Evolutionary conservation across 2,113 vertebrate genomes (phyloP).

Genomic region (Spea bombifrons): DNA sequence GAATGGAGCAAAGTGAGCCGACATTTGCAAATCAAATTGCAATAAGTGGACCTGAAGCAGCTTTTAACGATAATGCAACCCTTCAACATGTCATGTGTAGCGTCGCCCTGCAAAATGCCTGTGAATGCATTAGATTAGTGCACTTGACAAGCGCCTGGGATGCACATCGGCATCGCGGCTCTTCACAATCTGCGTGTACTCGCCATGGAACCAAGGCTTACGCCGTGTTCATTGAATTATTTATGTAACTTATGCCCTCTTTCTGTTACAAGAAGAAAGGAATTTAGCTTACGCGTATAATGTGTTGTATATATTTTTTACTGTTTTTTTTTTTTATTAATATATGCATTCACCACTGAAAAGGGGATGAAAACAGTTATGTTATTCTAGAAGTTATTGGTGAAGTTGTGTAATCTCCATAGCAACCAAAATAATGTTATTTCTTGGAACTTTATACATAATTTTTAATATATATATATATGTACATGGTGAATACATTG

Average conservation of each 20-base stretch:
- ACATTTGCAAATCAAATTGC: slow-evolving; percentile 22
- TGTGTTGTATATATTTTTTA: no score
- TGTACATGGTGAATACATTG: no score
- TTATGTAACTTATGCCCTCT: neutral
- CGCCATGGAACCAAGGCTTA: neutral
- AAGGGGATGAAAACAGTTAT: no score
- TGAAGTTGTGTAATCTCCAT: no score
- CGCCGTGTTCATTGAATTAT: neutral
- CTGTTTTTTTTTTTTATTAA: no score
- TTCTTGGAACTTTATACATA: no score
- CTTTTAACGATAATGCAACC: slow-evolving; percentile 11
- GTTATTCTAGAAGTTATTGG: no score
- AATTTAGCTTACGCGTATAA: no score
- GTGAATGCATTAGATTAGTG: neutral
- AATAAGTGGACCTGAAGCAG: neutral
- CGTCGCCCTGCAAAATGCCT: neutral
- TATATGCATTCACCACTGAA: no score
- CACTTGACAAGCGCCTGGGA: neutral
- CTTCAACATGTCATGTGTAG: neutral
- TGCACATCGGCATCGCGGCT: neutral
- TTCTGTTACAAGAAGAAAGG: neutral
- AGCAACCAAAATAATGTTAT: no score
- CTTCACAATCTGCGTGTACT: neutral
- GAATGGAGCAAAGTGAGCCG: no score
- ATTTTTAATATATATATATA: no score